These are phyloP conservation scores for Grammomys surdaster DNA, from an alignment of 2,113 vertebrate genomes.

Conservation along the genomic window DNA sequence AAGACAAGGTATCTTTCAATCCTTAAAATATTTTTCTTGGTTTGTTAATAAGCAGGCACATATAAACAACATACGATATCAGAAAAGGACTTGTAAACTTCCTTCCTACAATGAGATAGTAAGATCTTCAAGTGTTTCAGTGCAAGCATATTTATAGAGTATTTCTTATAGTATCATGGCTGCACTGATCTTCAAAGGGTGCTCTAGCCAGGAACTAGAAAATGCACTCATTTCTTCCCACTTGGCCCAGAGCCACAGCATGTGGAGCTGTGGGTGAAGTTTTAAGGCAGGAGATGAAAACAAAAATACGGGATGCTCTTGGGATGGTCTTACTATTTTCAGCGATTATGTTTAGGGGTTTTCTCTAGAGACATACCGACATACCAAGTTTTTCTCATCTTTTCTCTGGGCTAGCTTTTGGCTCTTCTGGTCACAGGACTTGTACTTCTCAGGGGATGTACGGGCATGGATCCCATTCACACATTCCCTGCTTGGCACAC, in stretches of 20 bases:
- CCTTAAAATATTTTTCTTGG: neutral
- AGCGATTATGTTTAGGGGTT: neutral
- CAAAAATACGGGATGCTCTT: neutral
- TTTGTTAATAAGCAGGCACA: neutral
- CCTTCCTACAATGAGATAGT: neutral
- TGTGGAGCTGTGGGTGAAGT: neutral
- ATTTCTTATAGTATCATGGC: fast-evolving
- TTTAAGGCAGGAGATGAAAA: neutral
- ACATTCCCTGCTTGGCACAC: slow-evolving; percentile 59
- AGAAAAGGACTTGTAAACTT: neutral
- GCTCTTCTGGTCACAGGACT: neutral
- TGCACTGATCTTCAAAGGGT: neutral
- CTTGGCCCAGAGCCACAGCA: neutral
- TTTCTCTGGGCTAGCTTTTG: neutral
- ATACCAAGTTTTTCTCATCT: neutral
- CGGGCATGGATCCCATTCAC: slow-evolving; percentile 57
- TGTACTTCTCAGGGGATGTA: slow-evolving; percentile 36
- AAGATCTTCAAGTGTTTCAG: neutral
- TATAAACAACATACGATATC: neutral
- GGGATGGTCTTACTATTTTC: neutral
- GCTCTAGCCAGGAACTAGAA: neutral
- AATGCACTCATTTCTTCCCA: neutral
- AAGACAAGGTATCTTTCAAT: neutral
- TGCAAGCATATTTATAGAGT: neutral
- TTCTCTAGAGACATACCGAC: neutral